phyloP scores from a whole-genome alignment of 2,797 vertebrate species.

The Xenentodon cancila region DNA sequence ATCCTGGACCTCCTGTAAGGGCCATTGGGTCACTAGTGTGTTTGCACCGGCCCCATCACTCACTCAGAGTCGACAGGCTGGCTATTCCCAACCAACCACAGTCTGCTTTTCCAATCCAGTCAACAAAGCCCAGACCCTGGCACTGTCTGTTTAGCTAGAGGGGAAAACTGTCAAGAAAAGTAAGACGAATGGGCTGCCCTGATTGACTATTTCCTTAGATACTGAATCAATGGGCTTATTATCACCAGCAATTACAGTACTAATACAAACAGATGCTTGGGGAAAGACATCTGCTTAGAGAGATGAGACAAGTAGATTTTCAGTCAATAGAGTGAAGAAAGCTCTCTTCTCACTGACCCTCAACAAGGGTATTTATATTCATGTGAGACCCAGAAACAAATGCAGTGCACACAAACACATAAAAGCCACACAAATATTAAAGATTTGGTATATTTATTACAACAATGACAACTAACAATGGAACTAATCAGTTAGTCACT shows the following conservation, averaged over 20 bases:
- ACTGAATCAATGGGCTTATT: slow-evolving; percentile 94
- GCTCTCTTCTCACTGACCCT: slow-evolving; percentile 70
- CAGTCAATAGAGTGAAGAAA: slow-evolving; percentile 83
- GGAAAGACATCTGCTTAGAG: slow-evolving; percentile 87
- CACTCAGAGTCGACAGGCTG: slow-evolving; percentile 79
- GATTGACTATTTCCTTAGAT: slow-evolving; percentile 93
- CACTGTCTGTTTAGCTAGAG: slow-evolving; percentile 86
- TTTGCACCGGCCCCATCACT: slow-evolving; percentile 83
- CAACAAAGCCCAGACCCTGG: slow-evolving; percentile 83
- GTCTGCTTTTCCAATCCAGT: slow-evolving; percentile 78
- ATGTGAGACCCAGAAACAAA: slow-evolving; percentile 72
- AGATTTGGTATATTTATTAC: slow-evolving; percentile 37
- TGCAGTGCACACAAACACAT: slow-evolving; percentile 21
- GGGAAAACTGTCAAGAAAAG: slow-evolving; percentile 89
- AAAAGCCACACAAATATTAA: slow-evolving; percentile 32
- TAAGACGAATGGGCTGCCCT: slow-evolving; percentile 92
- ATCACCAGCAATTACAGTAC: slow-evolving; percentile 92
- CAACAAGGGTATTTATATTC: slow-evolving; percentile 82
- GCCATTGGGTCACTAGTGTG: slow-evolving; percentile 80
- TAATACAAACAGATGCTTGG: slow-evolving; percentile 93
- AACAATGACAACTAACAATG: slow-evolving; percentile 37
- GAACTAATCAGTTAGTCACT: slow-evolving; percentile 24
- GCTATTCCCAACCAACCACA: slow-evolving; percentile 78
- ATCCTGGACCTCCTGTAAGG: slow-evolving; percentile 79
- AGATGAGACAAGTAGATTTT: slow-evolving; percentile 83